A percentile compares a stretch with the other conserved stretches of the same genome.
Conservation (phyloP, 2,888 invertebrate genomes). For the Imbricaverruca yamaguchii region DNA sequence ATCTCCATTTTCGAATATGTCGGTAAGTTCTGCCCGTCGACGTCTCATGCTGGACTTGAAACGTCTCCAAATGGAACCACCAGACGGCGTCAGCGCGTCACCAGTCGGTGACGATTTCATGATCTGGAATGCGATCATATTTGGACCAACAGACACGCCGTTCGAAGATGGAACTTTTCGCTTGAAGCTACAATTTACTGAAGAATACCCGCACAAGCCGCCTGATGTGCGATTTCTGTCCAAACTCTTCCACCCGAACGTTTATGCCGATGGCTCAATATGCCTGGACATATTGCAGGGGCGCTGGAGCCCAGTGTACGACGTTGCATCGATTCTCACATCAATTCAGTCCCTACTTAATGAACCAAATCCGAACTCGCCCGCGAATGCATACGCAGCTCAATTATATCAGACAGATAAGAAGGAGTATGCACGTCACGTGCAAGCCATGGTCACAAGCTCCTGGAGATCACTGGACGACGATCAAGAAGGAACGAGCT, state of each 20-base stretch:
- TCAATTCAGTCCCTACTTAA: slow-evolving; percentile 33
- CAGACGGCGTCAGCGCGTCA: slow-evolving; percentile 28
- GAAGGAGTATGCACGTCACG: slow-evolving; percentile 27
- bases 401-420: slow-evolving; percentile 25
- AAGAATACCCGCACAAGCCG: slow-evolving; percentile 30
- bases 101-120: slow-evolving; percentile 28
- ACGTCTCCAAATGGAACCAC: slow-evolving; percentile 2
- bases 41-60: slow-evolving; percentile 1
- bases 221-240: slow-evolving; percentile 31
- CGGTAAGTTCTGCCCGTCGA: slow-evolving; percentile 11
- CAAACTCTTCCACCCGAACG: slow-evolving; percentile 34
- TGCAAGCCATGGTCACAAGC: slow-evolving; percentile 24
- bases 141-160: slow-evolving; percentile 31
- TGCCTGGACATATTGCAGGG: slow-evolving; percentile 33
- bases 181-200: slow-evolving; percentile 28
- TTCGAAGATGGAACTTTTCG: slow-evolving; percentile 32
- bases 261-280: slow-evolving; percentile 31
- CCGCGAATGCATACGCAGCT: slow-evolving; percentile 32
- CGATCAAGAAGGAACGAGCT: background rate
- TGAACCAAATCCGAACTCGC: slow-evolving; percentile 33
- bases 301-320: slow-evolving; percentile 30
- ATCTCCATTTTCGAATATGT: background rate
- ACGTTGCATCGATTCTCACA: slow-evolving; percentile 29
- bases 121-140: slow-evolving; percentile 30
- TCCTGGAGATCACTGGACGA: slow-evolving; percentile 1